A percentile compares a stretch with the other conserved stretches of the same genome.
Conservation (phyloP, 1,140 invertebrate genomes). For the Proctacanthus coquilletti region DNA sequence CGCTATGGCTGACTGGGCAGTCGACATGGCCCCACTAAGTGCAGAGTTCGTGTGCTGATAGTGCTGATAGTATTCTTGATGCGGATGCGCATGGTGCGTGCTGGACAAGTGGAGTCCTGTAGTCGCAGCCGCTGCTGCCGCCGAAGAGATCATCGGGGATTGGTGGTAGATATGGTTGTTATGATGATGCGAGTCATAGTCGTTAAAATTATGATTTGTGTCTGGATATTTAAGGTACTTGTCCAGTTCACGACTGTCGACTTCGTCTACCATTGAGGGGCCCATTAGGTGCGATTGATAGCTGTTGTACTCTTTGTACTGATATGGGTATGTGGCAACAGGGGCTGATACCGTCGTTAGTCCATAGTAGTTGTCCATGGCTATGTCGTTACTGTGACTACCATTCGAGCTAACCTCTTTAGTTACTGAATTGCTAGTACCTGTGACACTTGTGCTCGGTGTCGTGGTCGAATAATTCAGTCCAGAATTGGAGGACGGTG, state of each 20-base stretch:
- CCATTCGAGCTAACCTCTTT: not conserved
- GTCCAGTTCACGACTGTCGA: conserved; percentile 45
- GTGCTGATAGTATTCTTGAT: conserved; percentile 5
- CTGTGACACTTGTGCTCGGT: no score
- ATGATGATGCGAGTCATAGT: conserved; percentile 41
- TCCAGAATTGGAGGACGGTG: conserved; percentile 9
- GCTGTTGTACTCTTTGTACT: conserved; percentile 5
- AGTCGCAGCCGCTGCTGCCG: conserved; percentile 14
- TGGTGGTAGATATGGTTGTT: conserved; percentile 32
- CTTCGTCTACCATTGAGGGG: conserved; percentile 18
- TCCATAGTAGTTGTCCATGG: conserved; percentile 23
- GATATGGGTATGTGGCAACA: conserved; percentile 6
- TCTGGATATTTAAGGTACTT: conserved; percentile 47
- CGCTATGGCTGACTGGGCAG: conserved; percentile 22
- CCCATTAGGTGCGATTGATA: conserved; percentile 1
- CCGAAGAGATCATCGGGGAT: conserved; percentile 2
- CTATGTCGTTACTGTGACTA: conserved; percentile 13
- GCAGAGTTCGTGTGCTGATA: conserved; percentile 3
- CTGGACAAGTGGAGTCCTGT: conserved; percentile 28
- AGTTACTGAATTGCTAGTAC: not conserved
- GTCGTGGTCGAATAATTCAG: no score
- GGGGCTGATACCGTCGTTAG: conserved; percentile 9
- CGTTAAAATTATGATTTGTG: conserved; percentile 30
- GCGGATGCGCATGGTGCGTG: conserved; percentile 11
- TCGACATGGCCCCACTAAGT: conserved; percentile 14